phyloP scores from a whole-genome alignment of 2,888 invertebrate species.

The Chloromyia formosa region DNA sequence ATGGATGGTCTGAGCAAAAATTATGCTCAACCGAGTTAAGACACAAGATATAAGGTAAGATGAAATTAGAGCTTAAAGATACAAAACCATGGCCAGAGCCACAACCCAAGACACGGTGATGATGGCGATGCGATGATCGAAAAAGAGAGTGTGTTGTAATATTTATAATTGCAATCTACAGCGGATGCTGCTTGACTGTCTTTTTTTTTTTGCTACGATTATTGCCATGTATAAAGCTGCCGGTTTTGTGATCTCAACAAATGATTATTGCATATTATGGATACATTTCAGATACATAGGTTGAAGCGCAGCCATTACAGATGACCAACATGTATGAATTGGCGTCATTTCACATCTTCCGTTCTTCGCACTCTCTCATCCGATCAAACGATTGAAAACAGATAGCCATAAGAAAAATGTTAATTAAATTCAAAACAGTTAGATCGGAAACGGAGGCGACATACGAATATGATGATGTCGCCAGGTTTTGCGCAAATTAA shows the following conservation, averaged over 20 bases:
- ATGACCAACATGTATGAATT: not conserved
- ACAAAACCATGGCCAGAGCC: not conserved
- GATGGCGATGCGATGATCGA: constrained; percentile 32
- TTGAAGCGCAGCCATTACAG: not conserved
- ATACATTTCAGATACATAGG: not conserved
- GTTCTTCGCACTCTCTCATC: not conserved
- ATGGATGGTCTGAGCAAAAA: not conserved
- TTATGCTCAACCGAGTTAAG: not conserved
- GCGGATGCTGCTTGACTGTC: constrained; percentile 39
- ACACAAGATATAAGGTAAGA: no score
- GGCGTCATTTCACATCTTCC: constrained; percentile 31
- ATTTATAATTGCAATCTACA: constrained; percentile 39
- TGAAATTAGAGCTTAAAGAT: no score
- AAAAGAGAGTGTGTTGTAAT: constrained; percentile 28
- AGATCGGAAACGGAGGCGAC: constrained; percentile 5
- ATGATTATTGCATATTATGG: constrained; percentile 24
- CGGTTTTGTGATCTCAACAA: no score
- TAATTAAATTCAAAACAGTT: constrained; percentile 30
- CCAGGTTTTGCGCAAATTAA: constrained; percentile 19
- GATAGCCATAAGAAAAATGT: constrained; percentile 4
- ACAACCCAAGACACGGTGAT: not conserved
- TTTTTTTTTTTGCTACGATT: constrained; percentile 7
- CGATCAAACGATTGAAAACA: not conserved
- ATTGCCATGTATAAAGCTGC: not conserved
- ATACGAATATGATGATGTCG: not conserved